phyloP scores from a whole-genome alignment of 2,888 invertebrate genomes.

The Zaprionus obscuricornis region DNA sequence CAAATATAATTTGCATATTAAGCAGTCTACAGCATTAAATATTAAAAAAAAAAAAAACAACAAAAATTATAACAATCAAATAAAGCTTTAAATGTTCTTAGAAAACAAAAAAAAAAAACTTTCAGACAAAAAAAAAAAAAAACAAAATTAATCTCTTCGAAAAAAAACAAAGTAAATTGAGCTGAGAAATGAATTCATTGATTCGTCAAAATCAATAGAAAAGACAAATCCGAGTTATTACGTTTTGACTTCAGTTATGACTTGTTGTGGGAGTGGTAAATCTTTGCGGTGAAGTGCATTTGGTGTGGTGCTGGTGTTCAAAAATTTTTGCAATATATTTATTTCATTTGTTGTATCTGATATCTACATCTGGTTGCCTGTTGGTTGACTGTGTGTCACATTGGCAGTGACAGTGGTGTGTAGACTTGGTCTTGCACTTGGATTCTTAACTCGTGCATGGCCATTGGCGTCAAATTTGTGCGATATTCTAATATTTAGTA shows the following conservation, averaged over 20 bases:
- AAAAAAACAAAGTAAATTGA: no score
- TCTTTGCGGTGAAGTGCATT: slow-evolving; percentile 18
- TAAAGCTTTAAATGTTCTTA: background rate
- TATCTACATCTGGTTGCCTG: background rate
- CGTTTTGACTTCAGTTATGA: no score
- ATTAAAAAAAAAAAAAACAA: no score
- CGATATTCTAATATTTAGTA: slow-evolving; percentile 56
- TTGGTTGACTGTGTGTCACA: slow-evolving; percentile 24
- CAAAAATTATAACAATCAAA: no score
- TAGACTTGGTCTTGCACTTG: slow-evolving; percentile 59
- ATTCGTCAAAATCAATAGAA: no score
- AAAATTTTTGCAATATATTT: slow-evolving; percentile 1
- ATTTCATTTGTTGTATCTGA: no score
- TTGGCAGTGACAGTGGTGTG: slow-evolving; percentile 23
- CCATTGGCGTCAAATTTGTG: slow-evolving; percentile 66
- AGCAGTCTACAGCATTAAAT: background rate
- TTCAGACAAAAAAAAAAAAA: no score
- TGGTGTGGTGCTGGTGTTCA: background rate
- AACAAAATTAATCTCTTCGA: no score
- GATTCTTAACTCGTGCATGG: slow-evolving; percentile 59
- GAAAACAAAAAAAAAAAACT: no score
- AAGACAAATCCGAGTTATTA: no score
- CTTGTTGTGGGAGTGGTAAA: slow-evolving; percentile 28
- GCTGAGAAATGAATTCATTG: no score
- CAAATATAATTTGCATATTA: background rate